Base-by-base conservation (phyloP, 2,888 invertebrate species). In the Stictocephala bisonia region DNA sequence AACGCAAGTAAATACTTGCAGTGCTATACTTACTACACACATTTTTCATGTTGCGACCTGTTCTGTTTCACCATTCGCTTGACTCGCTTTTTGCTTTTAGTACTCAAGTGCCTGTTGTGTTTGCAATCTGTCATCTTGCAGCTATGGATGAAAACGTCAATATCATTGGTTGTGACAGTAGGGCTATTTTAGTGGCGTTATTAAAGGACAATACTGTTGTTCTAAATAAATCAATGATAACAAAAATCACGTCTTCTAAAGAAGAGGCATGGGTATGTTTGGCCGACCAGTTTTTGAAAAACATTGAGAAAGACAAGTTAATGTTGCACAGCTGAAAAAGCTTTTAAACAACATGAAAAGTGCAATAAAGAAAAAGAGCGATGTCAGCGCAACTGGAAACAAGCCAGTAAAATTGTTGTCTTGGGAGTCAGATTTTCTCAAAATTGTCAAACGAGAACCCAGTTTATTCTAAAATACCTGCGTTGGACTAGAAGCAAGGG, bases 401-500 rank as follows among this genome's bases (percentile, higher is more conserved):
- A 44, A 44, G 18, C 7, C 44, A 44, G 18, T 44, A 2, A 44
- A 44, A 44, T 44, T 44, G 44, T 44, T 44, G 44, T 4, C 44
- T 15, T 44, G 44, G 44, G 44, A n/a, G n/a, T n/a, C n/a, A 44
- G 44, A 44, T 44, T 44, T 44, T 44, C 44, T 44, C n/a, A 44
- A 44, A 44, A 44, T 44, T 44, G 44, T 44, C 44, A 18, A 9
- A 44, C 18, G 15, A 44, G 18, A 44, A 15, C n/a, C 44, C 44
- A 44, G 44, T 44, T 44, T 44, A 44, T 44, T 44, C 15, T 18
- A 44, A 44, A 44, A 44, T 44, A 44, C 13, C 44, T 44, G 44
- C 4, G 44, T 44, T 44, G 44, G 44, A 44, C 18, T 44, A 18
- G 44, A 18, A 44, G n/a, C 44, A 44, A 44, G 44, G n/a, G n/a